These are phyloP conservation scores for Cyprinella venusta DNA, from an alignment of 2,797 vertebrate species.

Conservation along the genomic window DNA sequence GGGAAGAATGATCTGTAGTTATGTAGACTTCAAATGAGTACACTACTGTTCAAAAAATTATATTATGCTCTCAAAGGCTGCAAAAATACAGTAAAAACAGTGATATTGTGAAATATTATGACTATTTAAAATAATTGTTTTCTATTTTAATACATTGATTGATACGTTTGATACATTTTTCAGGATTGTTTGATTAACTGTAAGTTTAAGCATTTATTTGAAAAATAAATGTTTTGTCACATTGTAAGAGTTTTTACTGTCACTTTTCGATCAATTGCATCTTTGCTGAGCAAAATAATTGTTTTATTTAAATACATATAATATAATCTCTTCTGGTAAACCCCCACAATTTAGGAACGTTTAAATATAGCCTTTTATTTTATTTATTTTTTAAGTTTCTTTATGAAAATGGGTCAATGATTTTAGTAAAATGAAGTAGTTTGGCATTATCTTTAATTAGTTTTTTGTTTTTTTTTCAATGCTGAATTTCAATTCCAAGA, in stretches of 20 bases:
- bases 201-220: background rate
- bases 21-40: background rate
- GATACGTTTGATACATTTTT: background rate
- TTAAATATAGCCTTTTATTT: background rate
- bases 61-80: background rate
- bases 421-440: background rate
- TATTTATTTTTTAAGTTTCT: background rate
- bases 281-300: background rate
- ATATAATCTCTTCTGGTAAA: background rate
- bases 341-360: background rate
- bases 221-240: background rate
- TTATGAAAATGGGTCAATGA: background rate
- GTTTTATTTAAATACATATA: too few species aligned
- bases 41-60: background rate
- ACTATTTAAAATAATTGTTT: background rate
- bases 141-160: background rate
- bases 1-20: background rate
- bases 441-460: background rate
- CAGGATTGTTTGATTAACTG: background rate
- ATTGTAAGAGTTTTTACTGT: background rate
- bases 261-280: background rate
- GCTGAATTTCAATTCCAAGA: background rate
- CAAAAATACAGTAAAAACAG: background rate
- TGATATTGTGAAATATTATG: background rate
- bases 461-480: background rate